Evolutionary conservation across 2,888 invertebrate genomes (phyloP), one percentile per base, ranked within the genome.

Genomic region (Clanis bilineata): DNA sequence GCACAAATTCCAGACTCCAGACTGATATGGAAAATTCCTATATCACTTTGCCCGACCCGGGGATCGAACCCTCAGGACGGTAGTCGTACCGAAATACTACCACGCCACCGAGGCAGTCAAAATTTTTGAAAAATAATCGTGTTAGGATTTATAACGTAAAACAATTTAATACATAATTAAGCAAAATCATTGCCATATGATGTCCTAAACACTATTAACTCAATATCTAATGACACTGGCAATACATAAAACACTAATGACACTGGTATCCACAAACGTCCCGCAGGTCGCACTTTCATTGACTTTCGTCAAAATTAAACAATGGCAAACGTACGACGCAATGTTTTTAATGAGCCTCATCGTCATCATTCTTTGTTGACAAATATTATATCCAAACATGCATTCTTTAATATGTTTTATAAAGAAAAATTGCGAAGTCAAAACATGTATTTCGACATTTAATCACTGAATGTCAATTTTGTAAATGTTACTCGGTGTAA

Each of bases 321-420:
- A 77, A 73, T 72, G 73, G 71, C 68, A 74, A 73, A 77, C 70
- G 74, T 77, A 51, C 32, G 15, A 6, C 44, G 32, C 51, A 9
- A 51, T 51, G 51, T 51, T 51, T 51, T 43, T 25, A 57, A 43
- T 57, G 25, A 57, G 6, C 25, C 25, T 9, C 15, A 43, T 39
- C 39, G 56, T 43, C 25, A 43, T 43, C 71, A 71, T 65, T 23
- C 9, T 65, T 73, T 88, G 84, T 88, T 87, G 83, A 86, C 80
- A 88, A 88, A 87, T 81, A 86, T 69, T 68, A 72, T 69, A 70
- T 64, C 70, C 69, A 80, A 83, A 83, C 78, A 82, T 63, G 73
- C 80, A 83, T 85, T 82, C 80, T 76, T 81, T 67, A 62, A 68
- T 69, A 68, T 73, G 66, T 66, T 71, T 70, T 69, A 71, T 47